Evolutionary conservation across 2,113 vertebrate species (phyloP).

Genomic region (Meriones unguiculatus): DNA sequence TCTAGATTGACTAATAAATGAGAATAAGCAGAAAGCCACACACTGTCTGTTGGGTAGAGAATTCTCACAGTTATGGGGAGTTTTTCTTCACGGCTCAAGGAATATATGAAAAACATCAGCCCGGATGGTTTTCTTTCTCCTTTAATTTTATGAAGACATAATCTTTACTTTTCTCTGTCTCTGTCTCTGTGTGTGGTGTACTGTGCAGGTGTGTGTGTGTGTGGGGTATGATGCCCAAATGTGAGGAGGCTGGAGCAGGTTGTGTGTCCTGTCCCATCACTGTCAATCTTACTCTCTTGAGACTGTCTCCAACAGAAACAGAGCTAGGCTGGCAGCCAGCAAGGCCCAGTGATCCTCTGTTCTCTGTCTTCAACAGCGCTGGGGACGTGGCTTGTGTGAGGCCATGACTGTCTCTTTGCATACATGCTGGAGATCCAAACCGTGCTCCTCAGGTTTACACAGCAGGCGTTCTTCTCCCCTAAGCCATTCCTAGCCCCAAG

Average conservation of each 20-base stretch:
- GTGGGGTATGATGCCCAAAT: background rate
- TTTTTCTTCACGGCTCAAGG: background rate
- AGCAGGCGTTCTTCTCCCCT: background rate
- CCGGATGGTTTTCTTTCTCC: background rate
- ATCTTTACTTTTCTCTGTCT: background rate
- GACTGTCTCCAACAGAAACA: background rate
- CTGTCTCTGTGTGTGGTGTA: background rate
- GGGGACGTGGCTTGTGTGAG: background rate
- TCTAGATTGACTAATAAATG: background rate
- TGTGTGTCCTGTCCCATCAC: background rate
- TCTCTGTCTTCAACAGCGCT: background rate
- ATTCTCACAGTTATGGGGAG: background rate
- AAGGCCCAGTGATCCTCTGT: background rate
- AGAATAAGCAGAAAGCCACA: background rate
- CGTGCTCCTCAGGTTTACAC: background rate
- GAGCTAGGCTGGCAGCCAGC: background rate
- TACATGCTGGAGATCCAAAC: background rate
- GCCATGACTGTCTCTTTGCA: background rate
- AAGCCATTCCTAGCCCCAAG: background rate
- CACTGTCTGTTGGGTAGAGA: background rate
- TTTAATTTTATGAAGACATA: slow-evolving; percentile 57
- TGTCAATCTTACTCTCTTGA: background rate
- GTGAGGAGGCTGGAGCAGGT: background rate
- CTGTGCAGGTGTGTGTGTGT: background rate
- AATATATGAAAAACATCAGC: background rate